Base-by-base conservation (phyloP, 2,113 vertebrate species). In the Echinops telfairi region DNA sequence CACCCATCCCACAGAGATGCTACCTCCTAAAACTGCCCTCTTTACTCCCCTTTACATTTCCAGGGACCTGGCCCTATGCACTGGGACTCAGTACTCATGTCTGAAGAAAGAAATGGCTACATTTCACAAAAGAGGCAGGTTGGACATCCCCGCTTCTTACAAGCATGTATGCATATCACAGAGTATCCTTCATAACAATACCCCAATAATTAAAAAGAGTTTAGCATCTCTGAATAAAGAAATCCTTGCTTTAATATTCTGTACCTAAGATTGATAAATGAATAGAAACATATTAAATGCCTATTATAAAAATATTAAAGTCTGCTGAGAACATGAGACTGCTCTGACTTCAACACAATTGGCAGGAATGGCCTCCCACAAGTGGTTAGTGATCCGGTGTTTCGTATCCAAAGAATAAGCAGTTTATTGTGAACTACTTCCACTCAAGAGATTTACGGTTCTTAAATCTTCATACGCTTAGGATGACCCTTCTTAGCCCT, bases 141-240 rank as follows among this genome's bases (percentile, higher is more conserved):
- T 53, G 5, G 47, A 53, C 47, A 53, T 12, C 1, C 47, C 47
- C 12, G 14, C 70, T 43, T 6, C 47, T 53, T n/a, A n/a, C 43
- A 89, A 22, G 60, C 23, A 62, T 22, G 4, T 62, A 62, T 25
- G 23, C 12, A 22, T 62, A 62, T 53, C 47, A 33, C 20, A 93
- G 64, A 77, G 58, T 73, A 91, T 90, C 93, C 31, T 66, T 92
- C 89, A 38, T n/a, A 57, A 93, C 87, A 96, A 95, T 4, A 12
- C 25, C 76, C 81, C 93, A 43, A 36, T 93, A 95, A 96, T 91
- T 92, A 88, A 93, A 89, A 96, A 79, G 76, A 93, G 86, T 90
- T 93, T 76, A 91, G 12, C 70, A 31, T 10, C 92, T 95, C 78
- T 93, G 73, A 88, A 95, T 92, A 23, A 1, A 73, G 29, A 94